Base-by-base conservation (phyloP, 35 echinoderm and acorn worm genomes). In the Apostichopus japonicus region DNA sequence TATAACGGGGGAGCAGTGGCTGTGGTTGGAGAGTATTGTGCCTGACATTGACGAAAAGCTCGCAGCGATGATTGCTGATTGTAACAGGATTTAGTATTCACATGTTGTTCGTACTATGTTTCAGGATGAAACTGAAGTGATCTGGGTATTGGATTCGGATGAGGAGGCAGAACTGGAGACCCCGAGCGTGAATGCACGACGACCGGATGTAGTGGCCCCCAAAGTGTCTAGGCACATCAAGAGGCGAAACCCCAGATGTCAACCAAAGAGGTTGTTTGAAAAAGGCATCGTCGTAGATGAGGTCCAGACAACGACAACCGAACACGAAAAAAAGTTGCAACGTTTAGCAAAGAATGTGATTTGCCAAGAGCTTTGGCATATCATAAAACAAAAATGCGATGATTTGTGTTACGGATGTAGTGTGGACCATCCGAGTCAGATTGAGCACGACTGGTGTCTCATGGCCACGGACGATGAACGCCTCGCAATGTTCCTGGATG, bases 111-210 rank as follows among this genome's bases (percentile, higher is more conserved):
- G 5, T 23, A 67, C 67, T 13, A 19, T 67, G 10, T 88, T 88
- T 72, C 25, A 88, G 86, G 21, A 67, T 13, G 86, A 65, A 88
- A 88, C 14, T 88, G 86, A 88, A 63, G 86, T 88, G 27, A 23
- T 88, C 55, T 19, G 65, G 56, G 25, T 88, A 14, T 6, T 67
- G 57, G 86, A 88, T 72, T 88, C 86, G 10, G 86, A 88, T 8
- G 56, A 88, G 9, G 86, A 88, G 86, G 56, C 65, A 88, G 86
- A 88, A 19, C 80, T 83, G 10, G 80, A 83, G 55, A 54, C 53
- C 10, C 19, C 51, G 16, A 56, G 0, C 8, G 16, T 17, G 0
- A 83, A 55, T 56, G 53, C 52, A 83, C 80, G 33, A 53, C 55
- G 56, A 53, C 78, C 24, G 51, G 14, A 14, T 53, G 16, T 80